Percentiles rank a stretch among this genome's conserved stretches.
Evolutionary conservation across 2,888 invertebrate species (phyloP).

Genomic region (Leucoma salicis): DNA sequence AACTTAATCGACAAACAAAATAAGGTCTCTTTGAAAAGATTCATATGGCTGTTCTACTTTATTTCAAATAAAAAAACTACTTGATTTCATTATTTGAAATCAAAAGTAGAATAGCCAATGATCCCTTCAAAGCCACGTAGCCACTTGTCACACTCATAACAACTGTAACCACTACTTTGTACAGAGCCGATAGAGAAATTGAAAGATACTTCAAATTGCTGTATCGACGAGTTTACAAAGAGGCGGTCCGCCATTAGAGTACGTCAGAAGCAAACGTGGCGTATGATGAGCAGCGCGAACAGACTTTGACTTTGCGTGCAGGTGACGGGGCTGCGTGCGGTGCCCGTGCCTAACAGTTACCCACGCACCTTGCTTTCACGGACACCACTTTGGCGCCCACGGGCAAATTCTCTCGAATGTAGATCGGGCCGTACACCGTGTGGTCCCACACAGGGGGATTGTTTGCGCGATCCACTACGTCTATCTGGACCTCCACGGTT

Average conservation of each 20-base stretch:
- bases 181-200: constrained; percentile 2
- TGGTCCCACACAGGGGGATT: constrained; percentile 99
- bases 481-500: constrained; percentile 98
- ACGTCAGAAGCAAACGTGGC: constrained; percentile 6
- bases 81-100: constrained; percentile 10
- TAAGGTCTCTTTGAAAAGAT: neutral
- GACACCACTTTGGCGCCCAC: constrained; percentile 98
- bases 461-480: constrained; percentile 98
- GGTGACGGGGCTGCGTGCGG: constrained; percentile 84
- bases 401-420: constrained; percentile 98
- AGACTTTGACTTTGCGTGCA: constrained; percentile 67
- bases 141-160: constrained; percentile 5
- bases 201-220: neutral
- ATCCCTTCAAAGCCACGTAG: constrained; percentile 1
- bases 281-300: constrained; percentile 8
- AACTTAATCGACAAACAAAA: neutral
- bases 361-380: constrained; percentile 98
- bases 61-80: neutral
- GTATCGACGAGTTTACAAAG: constrained; percentile 6
- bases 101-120: constrained; percentile 4
- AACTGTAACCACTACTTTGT: constrained; percentile 4
- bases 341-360: constrained; percentile 80
- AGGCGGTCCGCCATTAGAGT: constrained; percentile 9
- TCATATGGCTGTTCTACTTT: neutral
- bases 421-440: constrained; percentile 97